Evolutionary conservation across 1,140 invertebrate species (phyloP).

Genomic region (Eulimnadia texana): DNA sequence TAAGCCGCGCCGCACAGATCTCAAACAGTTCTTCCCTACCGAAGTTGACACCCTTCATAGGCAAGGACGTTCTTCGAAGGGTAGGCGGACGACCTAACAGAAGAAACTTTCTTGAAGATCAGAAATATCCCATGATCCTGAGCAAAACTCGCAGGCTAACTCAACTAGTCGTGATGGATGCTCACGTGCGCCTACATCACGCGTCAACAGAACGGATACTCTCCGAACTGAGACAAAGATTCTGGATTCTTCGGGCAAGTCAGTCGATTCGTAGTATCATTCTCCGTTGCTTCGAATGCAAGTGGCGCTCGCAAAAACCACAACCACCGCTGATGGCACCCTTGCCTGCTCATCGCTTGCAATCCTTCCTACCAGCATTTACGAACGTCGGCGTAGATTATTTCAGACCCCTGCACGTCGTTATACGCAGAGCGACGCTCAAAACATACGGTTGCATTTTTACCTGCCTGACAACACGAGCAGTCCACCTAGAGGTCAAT

Average conservation of each 20-base stretch:
- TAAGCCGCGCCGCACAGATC: no score
- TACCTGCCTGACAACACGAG: conserved; percentile 20
- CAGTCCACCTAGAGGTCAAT: conserved; percentile 24
- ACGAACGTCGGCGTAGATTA: conserved; percentile 21
- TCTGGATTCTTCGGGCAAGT: not conserved
- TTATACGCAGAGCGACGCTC: conserved; percentile 16
- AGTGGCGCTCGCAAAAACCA: not conserved
- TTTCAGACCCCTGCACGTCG: no score
- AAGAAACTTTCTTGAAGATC: not conserved
- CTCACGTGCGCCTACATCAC: not conserved
- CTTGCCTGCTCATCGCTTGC: conserved; percentile 17
- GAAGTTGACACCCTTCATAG: no score
- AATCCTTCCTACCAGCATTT: conserved; percentile 12
- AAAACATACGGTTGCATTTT: conserved; percentile 21
- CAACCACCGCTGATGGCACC: conserved; percentile 11
- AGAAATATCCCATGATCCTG: no score
- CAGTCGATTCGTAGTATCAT: not conserved
- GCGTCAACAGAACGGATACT: not conserved
- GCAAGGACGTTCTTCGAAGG: no score
- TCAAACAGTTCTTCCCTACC: no score
- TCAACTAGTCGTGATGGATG: not conserved
- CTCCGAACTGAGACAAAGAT: no score
- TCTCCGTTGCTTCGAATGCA: conserved; percentile 14
- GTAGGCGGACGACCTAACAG: no score
- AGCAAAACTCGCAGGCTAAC: not conserved